Evolutionary conservation across 2,113 vertebrate species (phyloP).

Genomic region (Ptilonorhynchus violaceus): DNA sequence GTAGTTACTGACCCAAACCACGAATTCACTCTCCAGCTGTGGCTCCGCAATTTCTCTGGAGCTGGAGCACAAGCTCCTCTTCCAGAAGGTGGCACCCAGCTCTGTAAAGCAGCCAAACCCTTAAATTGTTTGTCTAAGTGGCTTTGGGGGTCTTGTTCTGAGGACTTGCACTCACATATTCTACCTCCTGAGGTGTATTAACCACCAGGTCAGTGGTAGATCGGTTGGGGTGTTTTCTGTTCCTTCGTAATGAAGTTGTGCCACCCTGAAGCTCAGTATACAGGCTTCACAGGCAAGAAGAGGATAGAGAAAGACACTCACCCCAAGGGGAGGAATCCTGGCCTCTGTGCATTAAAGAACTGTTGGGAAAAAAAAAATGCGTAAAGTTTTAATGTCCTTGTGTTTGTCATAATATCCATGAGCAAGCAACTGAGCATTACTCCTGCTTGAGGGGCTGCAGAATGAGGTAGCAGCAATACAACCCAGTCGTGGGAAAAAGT

Average conservation of each 20-base stretch:
- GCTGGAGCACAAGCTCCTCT: background rate
- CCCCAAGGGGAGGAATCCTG: background rate
- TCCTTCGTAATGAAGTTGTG: background rate
- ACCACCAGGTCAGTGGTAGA: background rate
- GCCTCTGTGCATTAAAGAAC: background rate
- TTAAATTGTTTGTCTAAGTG: background rate
- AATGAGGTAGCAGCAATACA: background rate
- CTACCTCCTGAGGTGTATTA: background rate
- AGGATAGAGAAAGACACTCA: background rate
- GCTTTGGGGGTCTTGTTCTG: background rate
- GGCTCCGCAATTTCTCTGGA: background rate
- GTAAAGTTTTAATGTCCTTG: background rate
- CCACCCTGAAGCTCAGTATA: background rate
- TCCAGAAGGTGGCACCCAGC: background rate
- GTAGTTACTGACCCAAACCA: background rate
- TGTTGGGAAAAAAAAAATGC: background rate
- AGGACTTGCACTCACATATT: background rate
- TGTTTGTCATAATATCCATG: background rate
- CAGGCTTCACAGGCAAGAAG: background rate
- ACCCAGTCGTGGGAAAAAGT: background rate
- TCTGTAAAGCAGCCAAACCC: background rate
- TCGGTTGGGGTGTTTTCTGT: background rate
- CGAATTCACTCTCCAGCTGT: background rate
- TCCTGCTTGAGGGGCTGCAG: background rate
- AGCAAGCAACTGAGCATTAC: background rate